Percentiles rank a stretch among this genome's conserved stretches.
Conservation (phyloP, 2,797 vertebrate genomes). For the Thamnophis elegans region DNA sequence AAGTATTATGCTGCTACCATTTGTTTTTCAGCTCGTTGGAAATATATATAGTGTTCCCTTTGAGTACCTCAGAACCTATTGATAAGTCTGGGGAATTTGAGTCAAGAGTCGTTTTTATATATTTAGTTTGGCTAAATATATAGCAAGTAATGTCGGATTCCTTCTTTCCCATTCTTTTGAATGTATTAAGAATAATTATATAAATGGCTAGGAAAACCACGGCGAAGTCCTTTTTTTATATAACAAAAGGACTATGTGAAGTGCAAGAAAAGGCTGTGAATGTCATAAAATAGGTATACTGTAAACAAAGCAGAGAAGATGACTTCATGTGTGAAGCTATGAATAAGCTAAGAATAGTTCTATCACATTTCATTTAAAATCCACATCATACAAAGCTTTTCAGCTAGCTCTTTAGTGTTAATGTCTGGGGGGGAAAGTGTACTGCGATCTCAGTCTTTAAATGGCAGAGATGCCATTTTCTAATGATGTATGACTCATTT, state of each 20-base stretch:
- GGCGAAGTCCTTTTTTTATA: neutral
- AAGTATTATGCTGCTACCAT: neutral
- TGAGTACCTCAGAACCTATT: neutral
- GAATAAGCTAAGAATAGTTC: neutral
- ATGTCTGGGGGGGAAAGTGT: neutral
- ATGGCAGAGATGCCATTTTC: conserved; percentile 42
- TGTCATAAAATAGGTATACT: neutral
- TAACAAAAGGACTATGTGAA: neutral
- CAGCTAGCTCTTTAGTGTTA: conserved; percentile 2
- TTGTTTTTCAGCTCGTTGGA: neutral
- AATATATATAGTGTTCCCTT: neutral
- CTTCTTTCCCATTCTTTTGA: neutral
- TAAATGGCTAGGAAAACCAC: neutral
- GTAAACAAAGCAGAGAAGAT: neutral
- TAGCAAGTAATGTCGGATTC: neutral
- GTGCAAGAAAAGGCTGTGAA: neutral
- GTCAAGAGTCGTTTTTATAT: neutral
- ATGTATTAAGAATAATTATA: neutral
- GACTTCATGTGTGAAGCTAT: neutral
- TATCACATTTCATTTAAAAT: conserved; percentile 6
- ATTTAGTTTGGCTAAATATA: neutral
- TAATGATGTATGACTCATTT: conserved; percentile 72
- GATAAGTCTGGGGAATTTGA: neutral
- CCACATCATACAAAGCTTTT: neutral
- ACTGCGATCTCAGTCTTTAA: conserved; percentile 50